Base-by-base conservation (phyloP, 2,797 vertebrate genomes). In the Capromys pilorides region DNA sequence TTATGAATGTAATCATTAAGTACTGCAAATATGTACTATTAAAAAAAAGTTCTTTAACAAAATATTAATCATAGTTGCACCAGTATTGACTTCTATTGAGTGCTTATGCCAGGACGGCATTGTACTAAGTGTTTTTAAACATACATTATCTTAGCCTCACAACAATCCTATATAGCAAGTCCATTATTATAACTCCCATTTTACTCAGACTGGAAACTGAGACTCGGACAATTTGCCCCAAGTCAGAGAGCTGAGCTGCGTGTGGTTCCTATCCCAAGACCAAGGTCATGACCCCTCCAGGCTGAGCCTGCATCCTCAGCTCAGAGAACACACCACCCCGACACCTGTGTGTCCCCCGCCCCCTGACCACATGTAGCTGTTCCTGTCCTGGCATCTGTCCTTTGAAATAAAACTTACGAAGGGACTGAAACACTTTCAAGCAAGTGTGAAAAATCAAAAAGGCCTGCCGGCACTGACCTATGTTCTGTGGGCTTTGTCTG, bases 91-190 rank as follows among this genome's bases (percentile, higher is more conserved):
- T 85, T 90, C 94, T 71, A 4, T 1, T 1, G 66, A 31, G 73
- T 79, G 59, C 81, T 94, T 93, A 77, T 87, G 51, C 28, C 73
- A 73, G 39, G 71, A 39, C 88, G 6, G 79, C 80, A 64, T 67
- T 16, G 41, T n/a, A 80, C 45, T 83, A 79, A 80, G 69, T 87
- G 91, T 61, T 96, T 67, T 84, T 49, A 69, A 96, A 54, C 73
- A 84, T 78, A 67, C 59, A 81, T 93, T 95, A 66, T 45, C 85
- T 95, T 89, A 36, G 80, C 80, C 83, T 94, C 91, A 83, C 89
- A 94, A 81, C 86, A 88, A 67, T 66, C 79, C 69, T 64, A 36
- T 49, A 28, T 28, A 21, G 80, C 88, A 86, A 13, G 82, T 16
- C 57, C 71, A 13, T 91, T 86, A 84, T 92, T 75, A 71, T 54